Base-by-base conservation (phyloP, 2,888 invertebrate species). In the Liposcelis brunnea region DNA sequence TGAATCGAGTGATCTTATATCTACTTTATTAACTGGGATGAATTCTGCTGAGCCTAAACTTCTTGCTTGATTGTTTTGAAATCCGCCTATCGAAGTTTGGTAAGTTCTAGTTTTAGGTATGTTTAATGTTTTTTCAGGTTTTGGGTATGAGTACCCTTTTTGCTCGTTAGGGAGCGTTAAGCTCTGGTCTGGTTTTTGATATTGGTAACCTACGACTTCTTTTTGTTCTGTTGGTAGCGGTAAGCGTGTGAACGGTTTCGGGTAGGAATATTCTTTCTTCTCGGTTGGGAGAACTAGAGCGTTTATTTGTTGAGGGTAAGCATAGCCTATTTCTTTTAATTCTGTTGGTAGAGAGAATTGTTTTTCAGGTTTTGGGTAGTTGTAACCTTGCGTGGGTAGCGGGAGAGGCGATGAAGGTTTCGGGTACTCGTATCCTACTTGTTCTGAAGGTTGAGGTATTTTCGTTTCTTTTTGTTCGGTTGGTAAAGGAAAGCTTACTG, bases 351-450 rank as follows among this genome's bases (percentile, higher is more conserved):
- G 7, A 14, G 37, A 7, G 14, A 36, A 19, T 18, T 21, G 19
- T 7, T 19, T 21, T 18, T 16, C 12, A n/a, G 40, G 40, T 40
- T 40, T 40, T n/a, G 40, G 40, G 11, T 40, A 40, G 5, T 6
- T 8, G 19, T 40, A 40, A 6, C 40, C 40, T 40, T 40, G 19
- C 7, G 19, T 18, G 3, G 40, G 40, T 6, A 40, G 74, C 2
- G 85, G 84, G 46, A 76, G 62, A 52, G 76, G 74, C 42, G 77
- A 69, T 1, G 73, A 71, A 43, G 72, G 68, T 60, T 77, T 78
- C 52, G 77, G 12, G 18, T 42, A 18, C 31, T 37, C 16, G 36
- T 47, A 21, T 4, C 42, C 43, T 47, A 40, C 40, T 21, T 14
- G 40, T 26, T 26, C 8, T 4, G 26, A 26, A 4, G 26, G 26